Evolutionary conservation across 2,888 invertebrate genomes (phyloP).

Genomic region (Thereva nobilitata): DNA sequence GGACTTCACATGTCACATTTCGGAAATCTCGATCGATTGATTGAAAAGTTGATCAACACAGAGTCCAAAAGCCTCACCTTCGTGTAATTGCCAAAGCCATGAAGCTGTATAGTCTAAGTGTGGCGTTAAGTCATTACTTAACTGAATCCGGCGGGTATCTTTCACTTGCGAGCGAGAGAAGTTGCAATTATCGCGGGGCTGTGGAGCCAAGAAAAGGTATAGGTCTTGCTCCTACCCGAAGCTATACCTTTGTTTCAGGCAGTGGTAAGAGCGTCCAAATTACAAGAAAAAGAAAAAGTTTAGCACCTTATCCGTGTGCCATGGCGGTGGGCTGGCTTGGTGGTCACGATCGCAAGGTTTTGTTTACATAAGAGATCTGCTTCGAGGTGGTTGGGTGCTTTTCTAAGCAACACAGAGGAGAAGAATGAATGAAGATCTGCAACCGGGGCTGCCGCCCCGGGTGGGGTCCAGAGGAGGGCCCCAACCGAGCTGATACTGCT

Average conservation of each 20-base stretch:
- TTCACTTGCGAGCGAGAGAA: constrained; percentile 14
- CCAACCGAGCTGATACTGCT: constrained; percentile 22
- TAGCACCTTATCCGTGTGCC: constrained; percentile 12
- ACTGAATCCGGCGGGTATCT: constrained; percentile 12
- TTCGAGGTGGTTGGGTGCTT: constrained; percentile 1
- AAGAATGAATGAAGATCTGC: constrained; percentile 23
- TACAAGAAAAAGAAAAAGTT: constrained; percentile 16
- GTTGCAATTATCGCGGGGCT: constrained; percentile 2
- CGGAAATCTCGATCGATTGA: constrained; percentile 2
- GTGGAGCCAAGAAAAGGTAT: not conserved
- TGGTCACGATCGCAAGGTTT: constrained; percentile 1
- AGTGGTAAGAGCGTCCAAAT: too few species aligned
- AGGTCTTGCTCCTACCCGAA: not conserved
- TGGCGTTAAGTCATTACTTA: constrained; percentile 6
- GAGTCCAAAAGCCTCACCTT: not conserved
- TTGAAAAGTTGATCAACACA: constrained; percentile 21
- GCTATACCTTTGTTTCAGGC: too few species aligned
- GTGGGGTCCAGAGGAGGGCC: not conserved
- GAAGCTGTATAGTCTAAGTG: too few species aligned
- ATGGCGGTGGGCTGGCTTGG: too few species aligned
- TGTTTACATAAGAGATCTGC: constrained; percentile 25
- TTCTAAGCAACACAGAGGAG: constrained; percentile 4
- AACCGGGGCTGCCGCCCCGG: not conserved
- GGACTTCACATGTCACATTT: constrained; percentile 24
- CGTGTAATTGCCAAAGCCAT: not conserved